Conservation (phyloP, 2,888 invertebrate species). For the Apamea epomidion region DNA sequence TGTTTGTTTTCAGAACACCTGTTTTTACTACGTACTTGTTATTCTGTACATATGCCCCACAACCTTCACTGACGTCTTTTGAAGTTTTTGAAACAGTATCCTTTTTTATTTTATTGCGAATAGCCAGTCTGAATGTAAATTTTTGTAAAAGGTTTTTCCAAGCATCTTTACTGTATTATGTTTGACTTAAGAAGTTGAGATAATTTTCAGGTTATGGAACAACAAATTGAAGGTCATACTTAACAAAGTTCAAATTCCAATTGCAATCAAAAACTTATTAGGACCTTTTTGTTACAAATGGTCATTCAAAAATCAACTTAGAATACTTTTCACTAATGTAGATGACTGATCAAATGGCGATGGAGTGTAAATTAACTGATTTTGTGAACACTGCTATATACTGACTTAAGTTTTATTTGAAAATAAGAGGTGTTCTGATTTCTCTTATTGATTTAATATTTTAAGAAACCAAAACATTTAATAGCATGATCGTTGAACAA, state of each 20-base stretch:
- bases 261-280: not conserved
- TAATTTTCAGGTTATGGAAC: not conserved
- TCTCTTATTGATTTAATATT: not conserved
- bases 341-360: no score
- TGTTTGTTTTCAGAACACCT: conserved; percentile 57
- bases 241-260: not conserved
- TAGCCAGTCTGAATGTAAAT: conserved; percentile 8
- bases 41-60: conserved; percentile 34
- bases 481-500: not conserved
- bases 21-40: conserved; percentile 51
- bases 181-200: not conserved
- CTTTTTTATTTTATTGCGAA: conserved; percentile 4
- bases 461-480: not conserved
- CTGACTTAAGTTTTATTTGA: not conserved
- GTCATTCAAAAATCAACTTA: no score
- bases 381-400: no score
- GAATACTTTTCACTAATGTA: no score
- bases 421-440: not conserved
- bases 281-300: no score
- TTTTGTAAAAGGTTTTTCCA: not conserved
- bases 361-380: not conserved
- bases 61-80: conserved; percentile 27
- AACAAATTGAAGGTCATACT: not conserved
- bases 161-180: not conserved
- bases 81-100: conserved; percentile 34